A percentile compares a stretch with the other conserved stretches of the same genome.
Conservation (phyloP, 1,140 invertebrate genomes). For the Sarcophaga bullata region DNA sequence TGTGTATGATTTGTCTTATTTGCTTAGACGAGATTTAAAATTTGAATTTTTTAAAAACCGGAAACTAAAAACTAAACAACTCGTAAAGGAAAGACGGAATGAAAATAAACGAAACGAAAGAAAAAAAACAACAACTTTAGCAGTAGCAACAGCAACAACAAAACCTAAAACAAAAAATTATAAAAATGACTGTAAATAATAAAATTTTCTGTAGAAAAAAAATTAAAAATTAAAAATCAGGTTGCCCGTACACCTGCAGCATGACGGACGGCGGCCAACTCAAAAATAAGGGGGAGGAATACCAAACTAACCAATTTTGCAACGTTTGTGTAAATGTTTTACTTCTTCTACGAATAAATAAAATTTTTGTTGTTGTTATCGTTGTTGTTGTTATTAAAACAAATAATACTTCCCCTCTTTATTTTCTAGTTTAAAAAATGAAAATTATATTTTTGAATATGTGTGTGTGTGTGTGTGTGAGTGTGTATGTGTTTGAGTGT, state of each 20-base stretch:
- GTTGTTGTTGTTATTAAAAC: slow-evolving; percentile 12
- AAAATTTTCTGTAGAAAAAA: not conserved
- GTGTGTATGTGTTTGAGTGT: slow-evolving; percentile 43
- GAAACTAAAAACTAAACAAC: slow-evolving; percentile 22
- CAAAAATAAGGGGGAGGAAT: slow-evolving; percentile 7
- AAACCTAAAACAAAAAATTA: too few relatives aligned
- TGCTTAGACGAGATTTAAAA: slow-evolving; percentile 18
- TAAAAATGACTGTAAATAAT: not conserved
- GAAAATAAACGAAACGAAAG: not conserved
- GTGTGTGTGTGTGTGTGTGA: slow-evolving; percentile 46
- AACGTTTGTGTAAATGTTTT: not conserved
- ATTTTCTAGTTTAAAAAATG: not conserved
- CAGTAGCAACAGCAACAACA: not conserved
- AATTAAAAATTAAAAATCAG: not conserved
- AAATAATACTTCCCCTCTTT: slow-evolving; percentile 22
- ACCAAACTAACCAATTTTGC: slow-evolving; percentile 35
- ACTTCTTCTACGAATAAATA: not conserved
- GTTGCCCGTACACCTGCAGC: slow-evolving; percentile 3
- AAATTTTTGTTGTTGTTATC: slow-evolving; percentile 27
- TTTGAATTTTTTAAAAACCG: slow-evolving; percentile 12
- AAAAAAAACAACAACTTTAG: not conserved
- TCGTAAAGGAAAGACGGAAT: not conserved
- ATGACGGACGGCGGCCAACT: slow-evolving; percentile 28
- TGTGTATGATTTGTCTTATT: not conserved
- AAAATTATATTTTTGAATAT: not conserved